Percentiles rank a stretch among this genome's conserved stretches.
phyloP scores from a whole-genome alignment of 2,113 vertebrate species.

The Otolemur garnettii region DNA sequence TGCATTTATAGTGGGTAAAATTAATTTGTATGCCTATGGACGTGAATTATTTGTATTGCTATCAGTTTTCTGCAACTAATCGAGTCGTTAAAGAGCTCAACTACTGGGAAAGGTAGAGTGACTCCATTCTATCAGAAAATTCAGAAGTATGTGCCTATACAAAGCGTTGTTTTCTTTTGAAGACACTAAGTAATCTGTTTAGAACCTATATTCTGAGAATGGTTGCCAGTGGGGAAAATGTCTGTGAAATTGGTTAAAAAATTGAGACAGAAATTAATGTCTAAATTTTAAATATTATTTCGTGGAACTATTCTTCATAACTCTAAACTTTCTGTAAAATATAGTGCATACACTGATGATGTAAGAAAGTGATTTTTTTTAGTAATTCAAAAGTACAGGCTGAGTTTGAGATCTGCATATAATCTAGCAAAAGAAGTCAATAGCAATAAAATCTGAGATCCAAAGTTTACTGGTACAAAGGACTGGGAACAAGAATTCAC shows the following conservation, averaged over 20 bases:
- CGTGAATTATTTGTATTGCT: background rate
- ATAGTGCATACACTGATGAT: background rate
- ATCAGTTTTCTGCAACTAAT: slow-evolving; percentile 4
- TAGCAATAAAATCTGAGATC: background rate
- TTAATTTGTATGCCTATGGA: background rate
- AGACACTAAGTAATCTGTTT: background rate
- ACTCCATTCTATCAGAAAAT: background rate
- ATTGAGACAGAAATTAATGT: background rate
- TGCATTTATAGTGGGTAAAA: background rate
- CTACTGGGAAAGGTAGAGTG: background rate
- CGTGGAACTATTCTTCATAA: background rate
- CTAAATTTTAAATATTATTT: background rate
- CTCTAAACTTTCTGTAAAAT: background rate
- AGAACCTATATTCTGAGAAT: background rate
- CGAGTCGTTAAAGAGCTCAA: background rate
- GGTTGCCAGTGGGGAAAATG: background rate
- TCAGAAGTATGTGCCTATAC: background rate
- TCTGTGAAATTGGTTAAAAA: background rate
- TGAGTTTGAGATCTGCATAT: background rate
- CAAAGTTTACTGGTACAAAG: background rate
- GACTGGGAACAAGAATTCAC: slow-evolving; percentile 15
- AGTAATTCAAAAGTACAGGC: background rate
- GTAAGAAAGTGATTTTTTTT: background rate
- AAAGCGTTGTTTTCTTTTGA: background rate
- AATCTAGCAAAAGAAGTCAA: background rate